Percentiles rank a stretch among this genome's conserved stretches.
These are phyloP conservation scores for Dryobotodes eremita DNA, from an alignment of 2,888 invertebrate genomes.

Conservation along the genomic window DNA sequence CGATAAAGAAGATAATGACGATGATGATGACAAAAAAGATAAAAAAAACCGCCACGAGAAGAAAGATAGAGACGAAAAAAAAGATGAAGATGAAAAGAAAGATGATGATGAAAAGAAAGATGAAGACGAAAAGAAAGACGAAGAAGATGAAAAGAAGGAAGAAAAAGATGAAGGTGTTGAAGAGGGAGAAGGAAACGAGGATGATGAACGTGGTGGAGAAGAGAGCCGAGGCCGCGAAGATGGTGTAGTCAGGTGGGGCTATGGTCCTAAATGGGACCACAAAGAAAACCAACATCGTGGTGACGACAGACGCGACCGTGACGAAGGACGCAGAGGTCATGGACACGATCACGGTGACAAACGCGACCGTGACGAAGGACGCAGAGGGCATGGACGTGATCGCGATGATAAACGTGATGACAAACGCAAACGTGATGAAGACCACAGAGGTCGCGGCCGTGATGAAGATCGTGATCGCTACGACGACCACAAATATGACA, in stretches of 20 bases:
- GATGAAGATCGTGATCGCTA: conserved; percentile 8
- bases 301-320: conserved; percentile 12
- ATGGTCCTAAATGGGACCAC: conserved; percentile 49
- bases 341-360: neutral
- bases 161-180: conserved; percentile 24
- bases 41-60: conserved; percentile 39
- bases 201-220: conserved; percentile 32
- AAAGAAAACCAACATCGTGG: conserved; percentile 17
- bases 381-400: conserved; percentile 4
- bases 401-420: conserved; percentile 29
- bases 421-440: conserved; percentile 35
- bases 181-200: conserved; percentile 30
- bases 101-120: conserved; percentile 12
- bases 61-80: conserved; percentile 24
- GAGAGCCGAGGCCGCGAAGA: conserved; percentile 33
- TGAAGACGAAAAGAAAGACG: neutral
- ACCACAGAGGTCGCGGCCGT: conserved; percentile 23
- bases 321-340: conserved; percentile 34
- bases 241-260: conserved; percentile 54
- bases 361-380: conserved; percentile 23
- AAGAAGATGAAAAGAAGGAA: conserved; percentile 28
- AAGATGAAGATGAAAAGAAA: conserved; percentile 24
- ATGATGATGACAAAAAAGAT: conserved; percentile 28
- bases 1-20: conserved; percentile 29
- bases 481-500: conserved; percentile 24